Base-by-base conservation (phyloP, 2,113 vertebrate species). In the Phalacrocorax carbo region DNA sequence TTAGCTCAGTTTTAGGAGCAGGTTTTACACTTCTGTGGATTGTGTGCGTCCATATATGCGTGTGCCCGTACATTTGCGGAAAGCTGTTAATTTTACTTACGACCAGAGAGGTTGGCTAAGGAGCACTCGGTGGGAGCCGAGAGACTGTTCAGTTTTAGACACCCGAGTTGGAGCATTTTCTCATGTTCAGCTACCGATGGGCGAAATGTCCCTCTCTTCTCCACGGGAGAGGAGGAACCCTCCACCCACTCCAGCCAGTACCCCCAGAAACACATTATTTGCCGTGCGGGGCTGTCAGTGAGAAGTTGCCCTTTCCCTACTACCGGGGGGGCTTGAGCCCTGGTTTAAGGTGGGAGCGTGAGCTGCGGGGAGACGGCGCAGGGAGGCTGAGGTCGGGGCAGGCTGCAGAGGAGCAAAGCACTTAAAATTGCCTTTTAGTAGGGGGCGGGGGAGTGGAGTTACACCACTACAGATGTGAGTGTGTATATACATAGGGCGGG, bases 41-140 rank as follows among this genome's bases (percentile, higher is more conserved):
- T 3, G 15, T n/a, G 23, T 48, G 44, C 3, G 0, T 51, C 12
- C 15, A 10, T 27, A 27, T n/a, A 17, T 34, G 26, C 14, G 1
- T 34, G 10, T 34, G 27, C 17, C 26, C 3, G 1, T 30, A 44
- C 26, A 19, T 61, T 58, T 78, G 58, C 5, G 5, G 38, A 5
- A 61, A 40, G 4, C 15, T 30, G 21, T 44, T 88, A 40, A 48
- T 60, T 93, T 92, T 73, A 60, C 27, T 60, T 61, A n/a, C 15
- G 29, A 25, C 7, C 40, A 25, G 61, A 26, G n/a, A 75, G 27
- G 23, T 7, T 66, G 29, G 10, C 55, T 73, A 58, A 90, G 34
- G 42, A 89, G 25, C 15, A 27, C 5, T 16, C 30, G 0, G 29
- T 58, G 32, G 26, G 5, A 85, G 36, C 52, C 4, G 3, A 51